Base-by-base conservation (phyloP, 1,140 invertebrate species). In the Tetragonula clypearis region DNA sequence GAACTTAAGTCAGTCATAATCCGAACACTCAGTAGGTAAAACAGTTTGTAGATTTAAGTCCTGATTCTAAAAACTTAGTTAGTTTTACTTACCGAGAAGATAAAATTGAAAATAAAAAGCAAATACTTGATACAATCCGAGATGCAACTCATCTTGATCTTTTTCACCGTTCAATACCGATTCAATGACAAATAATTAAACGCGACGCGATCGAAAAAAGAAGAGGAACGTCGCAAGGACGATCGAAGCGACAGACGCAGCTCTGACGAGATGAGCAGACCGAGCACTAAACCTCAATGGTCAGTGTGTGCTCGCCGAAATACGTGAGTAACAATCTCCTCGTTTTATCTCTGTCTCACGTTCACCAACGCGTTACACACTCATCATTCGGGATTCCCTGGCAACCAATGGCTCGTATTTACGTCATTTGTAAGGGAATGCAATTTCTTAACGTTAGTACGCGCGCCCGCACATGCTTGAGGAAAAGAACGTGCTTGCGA, bases 91-190 rank as follows among this genome's bases (percentile, higher is more conserved):
- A 96, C 95, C 83, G 94, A 92, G 89, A 96, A 95, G 9, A 96
- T 62, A n/a, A 96, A 94, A 88, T 96, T 96, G 90, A 96, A 95
- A 74, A 94, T 77, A 85, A 96, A 96, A 2, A 96, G 90, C 19
- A 96, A 82, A 84, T 93, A 95, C 90, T 95, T 96, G 56, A 96
- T 88, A 68, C 88, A 92, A 23, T 72, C 74, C 17, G 80, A 85
- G 17, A 77, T 84, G n/a, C 89, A 92, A 58, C 84, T 86, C 90
- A 95, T 95, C 76, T 82, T 83, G 84, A 53, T 56, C 53, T 30
- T 8, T 41, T 53, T 41, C 30, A n/a, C 15, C 26, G 0, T 6
- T 53, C 23, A 5, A 11, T n/a, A 19, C 21, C 3, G 23, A 68
- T 53, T 30, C 19, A 1, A 19, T 26, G 30, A 12, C 9, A 0